A percentile compares a stretch with the other conserved stretches of the same genome.
Evolutionary conservation across 2,113 vertebrate species (phyloP).

Genomic region (Nanorana parkeri): DNA sequence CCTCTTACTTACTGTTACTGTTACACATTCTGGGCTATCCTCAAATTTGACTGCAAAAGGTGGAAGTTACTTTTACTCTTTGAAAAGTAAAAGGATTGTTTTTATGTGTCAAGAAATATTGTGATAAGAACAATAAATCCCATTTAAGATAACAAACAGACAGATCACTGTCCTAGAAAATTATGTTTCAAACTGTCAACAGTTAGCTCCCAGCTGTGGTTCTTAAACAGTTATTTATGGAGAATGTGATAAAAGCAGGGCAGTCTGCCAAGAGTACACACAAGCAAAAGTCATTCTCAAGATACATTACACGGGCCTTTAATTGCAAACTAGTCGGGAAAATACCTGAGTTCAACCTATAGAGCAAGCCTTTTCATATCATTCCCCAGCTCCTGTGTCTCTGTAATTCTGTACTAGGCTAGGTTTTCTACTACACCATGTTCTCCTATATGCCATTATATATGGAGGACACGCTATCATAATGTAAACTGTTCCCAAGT

Average conservation of each 20-base stretch:
- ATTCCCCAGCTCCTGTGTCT: too few relatives aligned
- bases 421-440: too few relatives aligned
- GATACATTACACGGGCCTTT: background rate
- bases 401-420: too few relatives aligned
- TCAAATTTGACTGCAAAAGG: too few relatives aligned
- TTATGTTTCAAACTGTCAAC: background rate
- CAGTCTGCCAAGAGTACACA: background rate
- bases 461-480: too few relatives aligned
- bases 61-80: too few relatives aligned
- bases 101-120: conserved; percentile 1
- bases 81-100: background rate
- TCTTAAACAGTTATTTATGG: conserved; percentile 29
- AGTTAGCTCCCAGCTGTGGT: conserved; percentile 4
- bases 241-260: conserved; percentile 3
- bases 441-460: too few relatives aligned
- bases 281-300: background rate
- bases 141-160: background rate
- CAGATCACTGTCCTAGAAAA: conserved; percentile 26
- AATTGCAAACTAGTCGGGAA: background rate
- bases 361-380: too few relatives aligned
- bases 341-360: too few relatives aligned
- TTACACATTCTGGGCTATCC: too few relatives aligned
- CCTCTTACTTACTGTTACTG: too few relatives aligned
- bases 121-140: background rate
- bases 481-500: too few relatives aligned